Conservation (phyloP, 2,113 vertebrate species). For the Bombycilla garrulus region DNA sequence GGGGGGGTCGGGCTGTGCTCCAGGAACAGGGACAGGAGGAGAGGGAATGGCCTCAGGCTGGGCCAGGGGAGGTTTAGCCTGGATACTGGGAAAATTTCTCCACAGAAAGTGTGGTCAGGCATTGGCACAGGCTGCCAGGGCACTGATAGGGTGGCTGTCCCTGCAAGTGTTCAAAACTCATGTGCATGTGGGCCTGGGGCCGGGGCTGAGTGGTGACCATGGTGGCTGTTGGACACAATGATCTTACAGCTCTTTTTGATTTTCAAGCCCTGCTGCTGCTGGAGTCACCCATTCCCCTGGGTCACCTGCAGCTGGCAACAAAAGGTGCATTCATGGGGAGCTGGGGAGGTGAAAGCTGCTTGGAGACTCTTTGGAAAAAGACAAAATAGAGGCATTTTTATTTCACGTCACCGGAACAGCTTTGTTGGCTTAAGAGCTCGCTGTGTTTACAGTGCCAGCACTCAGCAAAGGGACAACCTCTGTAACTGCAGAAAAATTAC, state of each 20-base stretch:
- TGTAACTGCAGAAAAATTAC: neutral
- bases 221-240: neutral
- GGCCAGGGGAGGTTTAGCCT: too few species aligned
- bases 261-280: neutral
- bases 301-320: neutral
- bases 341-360: neutral
- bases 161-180: accelerated
- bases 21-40: neutral
- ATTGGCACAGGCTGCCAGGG: neutral
- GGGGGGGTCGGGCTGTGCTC: accelerated
- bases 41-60: neutral
- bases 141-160: neutral
- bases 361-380: neutral
- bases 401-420: neutral
- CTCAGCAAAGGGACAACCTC: neutral
- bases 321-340: neutral
- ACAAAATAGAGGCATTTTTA: neutral
- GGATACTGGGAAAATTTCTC: neutral
- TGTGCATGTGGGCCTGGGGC: neutral
- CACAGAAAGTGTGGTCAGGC: neutral
- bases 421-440: slow-evolving; percentile 10
- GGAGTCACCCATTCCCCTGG: neutral
- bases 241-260: neutral
- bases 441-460: neutral
- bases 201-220: accelerated